phyloP scores from a whole-genome alignment of 2,797 vertebrate genomes.

The Pelobates cultripes region DNA sequence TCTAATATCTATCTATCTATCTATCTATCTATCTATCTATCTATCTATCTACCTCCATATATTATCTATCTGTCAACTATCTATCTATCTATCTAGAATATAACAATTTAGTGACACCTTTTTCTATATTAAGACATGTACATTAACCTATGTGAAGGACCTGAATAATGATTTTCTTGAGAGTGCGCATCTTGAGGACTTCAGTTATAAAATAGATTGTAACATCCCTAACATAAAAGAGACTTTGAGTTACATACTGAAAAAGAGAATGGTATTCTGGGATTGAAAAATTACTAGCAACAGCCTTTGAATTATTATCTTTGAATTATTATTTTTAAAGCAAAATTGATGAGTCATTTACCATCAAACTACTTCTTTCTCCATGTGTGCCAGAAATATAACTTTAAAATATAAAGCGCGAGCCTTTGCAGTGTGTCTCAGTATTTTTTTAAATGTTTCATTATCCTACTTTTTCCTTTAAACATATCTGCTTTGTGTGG shows the following conservation, averaged over 20 bases:
- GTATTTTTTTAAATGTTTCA: conserved; percentile 19
- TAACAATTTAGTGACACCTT: no score
- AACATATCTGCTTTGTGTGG: background rate
- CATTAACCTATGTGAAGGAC: no score
- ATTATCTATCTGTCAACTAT: no score
- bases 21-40: no score
- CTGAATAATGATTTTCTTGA: no score
- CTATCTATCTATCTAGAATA: no score
- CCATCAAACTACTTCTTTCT: conserved; percentile 9
- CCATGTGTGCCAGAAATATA: conserved; percentile 15
- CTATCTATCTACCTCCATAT: no score
- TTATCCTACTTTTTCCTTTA: conserved; percentile 14
- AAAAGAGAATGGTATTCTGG: background rate
- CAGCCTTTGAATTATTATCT: background rate
- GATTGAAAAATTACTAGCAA: background rate
- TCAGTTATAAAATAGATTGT: background rate
- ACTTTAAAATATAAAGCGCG: conserved; percentile 19
- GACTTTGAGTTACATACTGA: background rate
- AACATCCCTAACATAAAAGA: conserved; percentile 9
- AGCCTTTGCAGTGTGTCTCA: background rate
- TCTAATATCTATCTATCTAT: no score
- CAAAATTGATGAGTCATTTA: conserved; percentile 21
- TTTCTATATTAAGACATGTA: no score
- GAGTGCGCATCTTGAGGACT: no score
- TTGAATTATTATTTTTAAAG: background rate